phyloP scores from a whole-genome alignment of 2,113 vertebrate genomes.

The Antennarius striatus region DNA sequence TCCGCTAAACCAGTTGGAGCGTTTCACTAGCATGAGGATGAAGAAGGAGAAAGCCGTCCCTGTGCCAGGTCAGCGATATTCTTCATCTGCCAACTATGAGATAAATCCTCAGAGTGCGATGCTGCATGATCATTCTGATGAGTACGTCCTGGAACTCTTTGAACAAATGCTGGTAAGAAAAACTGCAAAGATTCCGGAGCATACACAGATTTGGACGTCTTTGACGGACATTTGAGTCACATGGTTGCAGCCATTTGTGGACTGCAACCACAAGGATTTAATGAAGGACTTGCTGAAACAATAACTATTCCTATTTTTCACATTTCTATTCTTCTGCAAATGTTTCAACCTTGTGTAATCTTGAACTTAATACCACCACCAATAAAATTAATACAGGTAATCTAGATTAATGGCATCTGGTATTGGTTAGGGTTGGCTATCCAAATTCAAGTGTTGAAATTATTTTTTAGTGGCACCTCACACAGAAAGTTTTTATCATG shows the following conservation, averaged over 20 bases:
- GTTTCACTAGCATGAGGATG: conserved; percentile 91
- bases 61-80: conserved; percentile 79
- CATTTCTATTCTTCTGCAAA: too few relatives aligned
- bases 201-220: too few relatives aligned
- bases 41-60: conserved; percentile 86
- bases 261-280: too few relatives aligned
- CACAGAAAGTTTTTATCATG: background rate
- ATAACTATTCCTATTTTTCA: too few relatives aligned
- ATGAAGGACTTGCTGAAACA: too few relatives aligned
- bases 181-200: background rate
- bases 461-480: background rate
- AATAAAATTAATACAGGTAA: too few relatives aligned
- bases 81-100: conserved; percentile 82
- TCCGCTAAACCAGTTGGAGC: conserved; percentile 82
- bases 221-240: too few relatives aligned
- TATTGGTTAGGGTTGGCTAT: too few relatives aligned
- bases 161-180: conserved; percentile 92
- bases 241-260: too few relatives aligned
- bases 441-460: background rate
- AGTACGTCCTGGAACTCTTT: conserved; percentile 87
- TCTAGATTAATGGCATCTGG: too few relatives aligned
- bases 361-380: too few relatives aligned
- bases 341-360: too few relatives aligned
- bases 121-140: conserved; percentile 81
- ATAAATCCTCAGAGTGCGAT: conserved; percentile 67